Evolutionary conservation across 2,888 invertebrate genomes (phyloP).

Genomic region (Chrysolina oricalcia): DNA sequence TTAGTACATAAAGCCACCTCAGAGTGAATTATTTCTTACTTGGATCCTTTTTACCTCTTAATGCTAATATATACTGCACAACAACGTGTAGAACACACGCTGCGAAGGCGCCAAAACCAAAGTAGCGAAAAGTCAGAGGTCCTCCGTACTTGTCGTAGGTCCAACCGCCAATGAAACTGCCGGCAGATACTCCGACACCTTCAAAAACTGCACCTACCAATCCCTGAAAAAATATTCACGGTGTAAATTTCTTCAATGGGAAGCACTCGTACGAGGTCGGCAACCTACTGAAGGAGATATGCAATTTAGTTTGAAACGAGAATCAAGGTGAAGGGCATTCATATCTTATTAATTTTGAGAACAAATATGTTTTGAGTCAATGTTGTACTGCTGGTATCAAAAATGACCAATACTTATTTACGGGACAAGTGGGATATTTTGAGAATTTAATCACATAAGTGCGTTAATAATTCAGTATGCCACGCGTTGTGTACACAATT

Average conservation of each 20-base stretch:
- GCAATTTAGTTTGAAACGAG: too few relatives aligned
- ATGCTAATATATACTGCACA: conserved; percentile 70
- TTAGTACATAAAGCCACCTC: not conserved
- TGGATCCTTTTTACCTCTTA: conserved; percentile 53
- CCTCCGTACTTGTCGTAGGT: conserved; percentile 78
- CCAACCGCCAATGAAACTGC: conserved; percentile 85
- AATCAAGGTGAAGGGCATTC: too few relatives aligned
- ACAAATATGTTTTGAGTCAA: too few relatives aligned
- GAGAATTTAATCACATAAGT: too few relatives aligned
- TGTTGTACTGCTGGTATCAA: too few relatives aligned
- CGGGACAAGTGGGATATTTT: too few relatives aligned
- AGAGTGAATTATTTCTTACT: conserved; percentile 18
- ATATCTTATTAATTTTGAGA: too few relatives aligned
- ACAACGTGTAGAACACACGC: conserved; percentile 76
- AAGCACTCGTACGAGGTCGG: too few relatives aligned
- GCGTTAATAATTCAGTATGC: too few relatives aligned
- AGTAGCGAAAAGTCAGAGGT: conserved; percentile 80
- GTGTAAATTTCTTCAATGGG: not conserved
- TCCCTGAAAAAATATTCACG: conserved; percentile 75
- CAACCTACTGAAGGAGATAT: too few relatives aligned
- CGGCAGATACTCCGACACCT: conserved; percentile 87
- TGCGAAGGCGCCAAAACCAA: conserved; percentile 80
- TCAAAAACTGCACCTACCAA: conserved; percentile 91
- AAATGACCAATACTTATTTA: too few relatives aligned
- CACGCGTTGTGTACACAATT: too few relatives aligned